phyloP scores from a whole-genome alignment of 2,113 vertebrate species.

The Pan paniscus region DNA sequence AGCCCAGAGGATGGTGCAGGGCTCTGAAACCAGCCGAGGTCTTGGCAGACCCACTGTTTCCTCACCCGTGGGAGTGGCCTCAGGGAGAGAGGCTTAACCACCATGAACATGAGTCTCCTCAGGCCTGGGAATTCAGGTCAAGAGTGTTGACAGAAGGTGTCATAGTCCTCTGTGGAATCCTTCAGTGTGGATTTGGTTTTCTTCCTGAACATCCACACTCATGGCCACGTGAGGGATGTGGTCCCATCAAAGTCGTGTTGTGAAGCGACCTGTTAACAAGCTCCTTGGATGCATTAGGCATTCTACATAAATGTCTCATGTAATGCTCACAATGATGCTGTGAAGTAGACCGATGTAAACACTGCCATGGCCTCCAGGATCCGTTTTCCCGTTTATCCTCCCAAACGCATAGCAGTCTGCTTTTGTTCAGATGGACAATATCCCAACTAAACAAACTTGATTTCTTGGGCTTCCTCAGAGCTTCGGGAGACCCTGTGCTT shows the following conservation, averaged over 20 bases:
- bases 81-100: background rate
- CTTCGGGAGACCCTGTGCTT: fast-evolving
- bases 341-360: background rate
- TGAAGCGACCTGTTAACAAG: background rate
- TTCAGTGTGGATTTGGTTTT: background rate
- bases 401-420: background rate
- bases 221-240: fast-evolving
- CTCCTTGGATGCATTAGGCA: background rate
- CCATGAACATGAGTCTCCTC: background rate
- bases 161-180: background rate
- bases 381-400: background rate
- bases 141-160: conserved; percentile 32
- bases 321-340: background rate
- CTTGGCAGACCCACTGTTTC: conserved; percentile 32
- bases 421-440: background rate
- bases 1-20: background rate
- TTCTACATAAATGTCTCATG: background rate
- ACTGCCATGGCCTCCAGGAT: background rate
- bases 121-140: background rate
- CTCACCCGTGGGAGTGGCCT: background rate
- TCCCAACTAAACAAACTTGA: background rate
- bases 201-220: background rate
- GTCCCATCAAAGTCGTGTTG: background rate
- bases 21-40: conserved; percentile 27
- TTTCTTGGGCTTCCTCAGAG: background rate